Conservation (phyloP, 2,113 vertebrate genomes). For the Phainopepla nitens region DNA sequence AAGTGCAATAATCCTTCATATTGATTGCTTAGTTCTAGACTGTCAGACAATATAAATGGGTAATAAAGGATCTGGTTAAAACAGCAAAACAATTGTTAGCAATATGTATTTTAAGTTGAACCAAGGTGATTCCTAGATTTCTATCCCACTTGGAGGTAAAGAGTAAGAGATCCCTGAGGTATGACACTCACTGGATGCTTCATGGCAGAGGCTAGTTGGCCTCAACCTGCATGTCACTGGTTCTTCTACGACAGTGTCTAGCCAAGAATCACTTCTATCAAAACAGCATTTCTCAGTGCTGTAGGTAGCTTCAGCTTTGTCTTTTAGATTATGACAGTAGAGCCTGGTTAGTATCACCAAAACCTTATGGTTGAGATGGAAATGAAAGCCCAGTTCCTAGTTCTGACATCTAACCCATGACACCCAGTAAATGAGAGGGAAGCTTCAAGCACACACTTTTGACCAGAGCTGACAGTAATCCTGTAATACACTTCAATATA, state of each 20-base stretch:
- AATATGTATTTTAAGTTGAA: neutral
- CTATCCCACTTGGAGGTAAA: neutral
- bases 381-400: neutral
- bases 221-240: rapidly evolving
- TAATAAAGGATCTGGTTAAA: neutral
- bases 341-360: neutral
- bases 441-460: neutral
- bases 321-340: neutral
- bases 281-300: neutral
- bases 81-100: neutral
- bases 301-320: neutral
- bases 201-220: neutral
- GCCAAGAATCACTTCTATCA: neutral
- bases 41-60: neutral
- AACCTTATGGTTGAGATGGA: neutral
- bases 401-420: neutral
- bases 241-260: neutral
- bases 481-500: neutral
- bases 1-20: neutral
- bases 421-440: neutral
- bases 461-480: neutral
- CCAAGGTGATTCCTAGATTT: neutral
- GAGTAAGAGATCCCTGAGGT: neutral
- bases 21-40: neutral
- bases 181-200: neutral